phyloP scores from a whole-genome alignment of 2,888 invertebrate genomes.

The Linyphia triangularis region DNA sequence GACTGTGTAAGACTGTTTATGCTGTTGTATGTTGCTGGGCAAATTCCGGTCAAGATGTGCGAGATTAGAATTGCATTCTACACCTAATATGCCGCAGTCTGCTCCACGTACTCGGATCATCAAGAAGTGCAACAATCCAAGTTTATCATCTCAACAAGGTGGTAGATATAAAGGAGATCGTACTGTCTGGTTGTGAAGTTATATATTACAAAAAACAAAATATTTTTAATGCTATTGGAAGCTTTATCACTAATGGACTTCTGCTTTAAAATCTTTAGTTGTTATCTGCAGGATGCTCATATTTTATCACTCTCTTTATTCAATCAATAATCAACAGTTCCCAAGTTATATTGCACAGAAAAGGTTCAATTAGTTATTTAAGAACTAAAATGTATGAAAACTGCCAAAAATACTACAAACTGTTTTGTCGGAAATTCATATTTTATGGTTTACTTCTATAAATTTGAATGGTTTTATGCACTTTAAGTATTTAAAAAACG shows the following conservation, averaged over 20 bases:
- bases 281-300: no score
- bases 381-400: no score
- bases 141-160: neutral
- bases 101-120: neutral
- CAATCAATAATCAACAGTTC: no score
- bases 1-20: neutral
- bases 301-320: no score
- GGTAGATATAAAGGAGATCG: neutral
- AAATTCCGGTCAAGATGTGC: constrained; percentile 1
- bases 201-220: neutral
- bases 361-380: no score
- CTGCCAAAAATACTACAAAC: no score
- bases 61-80: neutral
- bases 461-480: no score
- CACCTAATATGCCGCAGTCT: neutral
- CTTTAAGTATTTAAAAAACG: no score
- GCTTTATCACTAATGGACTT: constrained; percentile 7
- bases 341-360: no score
- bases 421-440: no score
- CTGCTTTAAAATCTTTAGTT: constrained; percentile 4
- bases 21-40: neutral
- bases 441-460: no score
- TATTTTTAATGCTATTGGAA: neutral
- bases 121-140: neutral
- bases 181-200: neutral